Conservation (phyloP, 2,797 vertebrate genomes). For the Sebastes goodei region DNA sequence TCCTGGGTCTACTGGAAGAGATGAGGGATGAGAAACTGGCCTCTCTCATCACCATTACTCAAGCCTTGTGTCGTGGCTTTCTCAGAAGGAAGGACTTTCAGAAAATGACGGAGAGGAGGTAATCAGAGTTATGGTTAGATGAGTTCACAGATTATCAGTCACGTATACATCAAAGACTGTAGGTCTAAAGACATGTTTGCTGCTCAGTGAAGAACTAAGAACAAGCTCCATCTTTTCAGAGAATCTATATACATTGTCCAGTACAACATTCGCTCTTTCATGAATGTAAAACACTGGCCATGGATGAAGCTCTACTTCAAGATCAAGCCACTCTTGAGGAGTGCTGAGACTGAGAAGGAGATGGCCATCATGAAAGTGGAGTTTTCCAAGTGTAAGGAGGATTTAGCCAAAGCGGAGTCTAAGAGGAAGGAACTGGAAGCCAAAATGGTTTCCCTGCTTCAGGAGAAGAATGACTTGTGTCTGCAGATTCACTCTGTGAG, state of each 20-base stretch:
- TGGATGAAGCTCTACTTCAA: conserved; percentile 94
- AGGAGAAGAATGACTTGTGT: conserved; percentile 89
- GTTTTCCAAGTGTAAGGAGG: conserved; percentile 81
- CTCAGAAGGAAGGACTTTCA: conserved; percentile 82
- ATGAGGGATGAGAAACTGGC: conserved; percentile 86
- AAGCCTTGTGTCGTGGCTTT: conserved; percentile 83
- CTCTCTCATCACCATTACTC: conserved; percentile 81
- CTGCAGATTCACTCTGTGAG: conserved; percentile 88
- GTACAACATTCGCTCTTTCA: conserved; percentile 89
- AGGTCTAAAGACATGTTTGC: not conserved
- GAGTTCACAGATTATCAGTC: not conserved
- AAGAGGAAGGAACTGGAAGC: conserved; percentile 88
- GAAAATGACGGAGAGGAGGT: conserved; percentile 84
- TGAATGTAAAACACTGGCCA: conserved; percentile 91
- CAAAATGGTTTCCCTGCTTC: conserved; percentile 87
- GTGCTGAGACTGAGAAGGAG: conserved; percentile 90
- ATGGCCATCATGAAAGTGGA: conserved; percentile 88
- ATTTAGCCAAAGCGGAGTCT: conserved; percentile 84
- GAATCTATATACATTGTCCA: conserved; percentile 87
- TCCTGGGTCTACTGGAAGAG: conserved; percentile 84
- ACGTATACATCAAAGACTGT: not conserved
- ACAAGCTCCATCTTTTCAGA: conserved; percentile 55
- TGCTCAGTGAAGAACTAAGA: not conserved
- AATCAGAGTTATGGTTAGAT: not conserved
- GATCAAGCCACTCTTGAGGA: conserved; percentile 90